These are phyloP conservation scores for Parauchenoglanis punctatus DNA, from an alignment of 2,797 vertebrate genomes.

Conservation along the genomic window DNA sequence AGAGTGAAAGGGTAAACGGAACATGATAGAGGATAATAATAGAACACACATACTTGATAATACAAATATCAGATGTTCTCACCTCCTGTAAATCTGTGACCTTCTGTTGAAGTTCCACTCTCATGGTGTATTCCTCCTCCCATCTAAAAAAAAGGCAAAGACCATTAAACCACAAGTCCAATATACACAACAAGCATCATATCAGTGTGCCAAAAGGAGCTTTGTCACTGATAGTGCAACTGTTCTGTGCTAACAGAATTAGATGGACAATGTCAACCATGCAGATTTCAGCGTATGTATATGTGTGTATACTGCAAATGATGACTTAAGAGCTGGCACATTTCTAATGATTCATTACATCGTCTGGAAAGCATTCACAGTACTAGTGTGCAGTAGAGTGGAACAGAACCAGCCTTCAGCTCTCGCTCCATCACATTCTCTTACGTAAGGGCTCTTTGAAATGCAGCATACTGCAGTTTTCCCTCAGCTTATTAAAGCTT, in stretches of 20 bases:
- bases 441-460: constrained; percentile 51
- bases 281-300: neutral
- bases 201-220: neutral
- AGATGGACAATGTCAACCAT: neutral
- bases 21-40: neutral
- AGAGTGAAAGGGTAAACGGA: neutral
- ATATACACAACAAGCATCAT: neutral
- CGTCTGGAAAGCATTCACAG: constrained; percentile 29
- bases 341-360: constrained; percentile 27
- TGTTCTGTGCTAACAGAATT: neutral
- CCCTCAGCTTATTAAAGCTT: constrained; percentile 38
- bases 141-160: constrained; percentile 75
- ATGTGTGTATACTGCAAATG: neutral
- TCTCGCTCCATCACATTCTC: constrained; percentile 3
- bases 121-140: constrained; percentile 94
- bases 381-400: constrained; percentile 40
- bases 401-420: constrained; percentile 34
- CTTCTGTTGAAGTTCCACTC: constrained; percentile 90
- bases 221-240: neutral
- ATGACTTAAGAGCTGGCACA: constrained; percentile 25
- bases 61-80: constrained; percentile 38
- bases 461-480: constrained; percentile 55
- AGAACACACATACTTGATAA: neutral
- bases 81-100: constrained; percentile 93
- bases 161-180: neutral